These are phyloP conservation scores for Athalia rosae DNA, from an alignment of 2,888 invertebrate species.

Conservation along the genomic window DNA sequence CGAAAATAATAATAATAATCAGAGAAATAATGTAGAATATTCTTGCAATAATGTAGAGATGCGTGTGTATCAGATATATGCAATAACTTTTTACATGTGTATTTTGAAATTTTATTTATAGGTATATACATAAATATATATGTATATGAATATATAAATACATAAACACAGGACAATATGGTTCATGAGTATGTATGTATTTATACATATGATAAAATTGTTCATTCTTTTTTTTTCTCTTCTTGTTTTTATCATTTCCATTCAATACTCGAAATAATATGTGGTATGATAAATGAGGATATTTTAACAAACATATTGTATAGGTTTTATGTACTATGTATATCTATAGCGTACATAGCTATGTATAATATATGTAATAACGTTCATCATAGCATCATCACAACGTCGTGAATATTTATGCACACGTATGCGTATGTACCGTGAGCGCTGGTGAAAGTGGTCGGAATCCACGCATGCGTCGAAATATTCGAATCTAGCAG, in stretches of 20 bases:
- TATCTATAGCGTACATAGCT: neutral
- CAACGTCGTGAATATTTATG: neutral
- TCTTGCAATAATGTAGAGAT: slow-evolving; percentile 7
- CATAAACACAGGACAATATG: neutral
- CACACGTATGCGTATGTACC: slow-evolving; percentile 4
- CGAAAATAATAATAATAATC: neutral
- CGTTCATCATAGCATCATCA: slow-evolving; percentile 4
- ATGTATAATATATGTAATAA: neutral
- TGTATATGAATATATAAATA: neutral
- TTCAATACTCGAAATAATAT: neutral
- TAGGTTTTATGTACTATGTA: neutral
- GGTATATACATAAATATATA: slow-evolving; percentile 4
- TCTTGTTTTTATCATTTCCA: neutral
- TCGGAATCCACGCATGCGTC: too few species aligned
- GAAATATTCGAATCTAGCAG: too few species aligned
- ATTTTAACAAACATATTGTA: neutral
- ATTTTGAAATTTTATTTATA: neutral
- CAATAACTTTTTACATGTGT: neutral
- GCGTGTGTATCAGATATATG: neutral
- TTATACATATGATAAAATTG: neutral
- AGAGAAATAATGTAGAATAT: slow-evolving; percentile 9
- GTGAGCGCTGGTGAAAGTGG: too few species aligned
- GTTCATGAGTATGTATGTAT: neutral
- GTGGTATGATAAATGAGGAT: neutral
- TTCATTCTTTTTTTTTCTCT: too few species aligned